phyloP scores from a whole-genome alignment of 2,113 vertebrate species.

The Neolamprologus kungweensis region DNA sequence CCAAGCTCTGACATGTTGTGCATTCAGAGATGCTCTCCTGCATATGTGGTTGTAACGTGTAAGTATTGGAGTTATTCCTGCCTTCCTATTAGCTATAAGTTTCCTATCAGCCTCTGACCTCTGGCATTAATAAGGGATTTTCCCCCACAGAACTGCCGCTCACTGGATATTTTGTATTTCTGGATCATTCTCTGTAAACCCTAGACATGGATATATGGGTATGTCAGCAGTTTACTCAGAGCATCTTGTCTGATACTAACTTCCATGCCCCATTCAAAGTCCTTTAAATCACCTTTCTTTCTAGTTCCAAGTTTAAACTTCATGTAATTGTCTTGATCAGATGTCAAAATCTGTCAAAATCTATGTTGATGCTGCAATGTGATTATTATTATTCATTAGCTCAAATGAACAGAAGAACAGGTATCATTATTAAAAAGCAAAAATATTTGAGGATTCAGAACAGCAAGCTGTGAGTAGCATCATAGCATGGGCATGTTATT shows the following conservation, averaged over 20 bases:
- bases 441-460: neutral
- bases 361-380: neutral
- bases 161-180: neutral
- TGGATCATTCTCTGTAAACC: neutral
- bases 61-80: neutral
- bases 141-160: neutral
- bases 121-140: neutral
- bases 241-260: neutral
- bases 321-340: neutral
- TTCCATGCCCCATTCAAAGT: neutral
- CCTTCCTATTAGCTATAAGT: neutral
- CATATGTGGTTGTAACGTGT: neutral
- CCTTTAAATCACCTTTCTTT: neutral
- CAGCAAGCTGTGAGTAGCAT: neutral
- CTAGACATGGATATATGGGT: neutral
- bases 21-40: neutral
- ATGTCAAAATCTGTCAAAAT: too few species aligned
- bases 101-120: neutral
- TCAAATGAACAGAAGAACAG: neutral
- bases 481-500: neutral
- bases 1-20: neutral
- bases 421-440: neutral
- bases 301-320: neutral
- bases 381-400: neutral
- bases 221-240: neutral